Conservation (phyloP, 2,888 invertebrate genomes). For the Archips crataeganus region DNA sequence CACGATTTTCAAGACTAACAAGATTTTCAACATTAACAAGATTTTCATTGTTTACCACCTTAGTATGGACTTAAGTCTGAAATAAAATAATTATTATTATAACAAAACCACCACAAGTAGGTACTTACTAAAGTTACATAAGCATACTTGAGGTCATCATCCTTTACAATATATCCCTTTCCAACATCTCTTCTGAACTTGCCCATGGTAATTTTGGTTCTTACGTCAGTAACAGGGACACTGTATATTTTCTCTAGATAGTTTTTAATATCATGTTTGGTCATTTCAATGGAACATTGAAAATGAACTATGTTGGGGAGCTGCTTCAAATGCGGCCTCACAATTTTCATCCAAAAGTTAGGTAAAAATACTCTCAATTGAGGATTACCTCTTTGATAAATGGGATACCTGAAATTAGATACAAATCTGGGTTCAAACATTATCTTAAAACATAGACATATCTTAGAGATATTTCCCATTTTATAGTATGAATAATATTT, state of each 20-base stretch:
- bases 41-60: no score
- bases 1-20: no score
- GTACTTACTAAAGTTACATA: constrained; percentile 90
- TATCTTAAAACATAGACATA: background rate
- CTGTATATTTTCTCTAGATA: constrained; percentile 98
- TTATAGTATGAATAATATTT: constrained; percentile 42
- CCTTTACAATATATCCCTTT: constrained; percentile 90
- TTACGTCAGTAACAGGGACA: constrained; percentile 91
- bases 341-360: constrained; percentile 98
- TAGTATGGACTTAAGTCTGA: no score
- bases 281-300: constrained; percentile 97
- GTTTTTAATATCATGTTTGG: constrained; percentile 94
- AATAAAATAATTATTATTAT: no score
- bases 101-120: background rate
- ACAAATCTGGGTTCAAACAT: background rate
- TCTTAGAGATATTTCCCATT: no score
- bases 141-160: constrained; percentile 93
- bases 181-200: constrained; percentile 86
- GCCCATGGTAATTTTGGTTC: constrained; percentile 91
- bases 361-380: constrained; percentile 96
- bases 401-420: constrained; percentile 90
- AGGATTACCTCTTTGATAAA: constrained; percentile 97
- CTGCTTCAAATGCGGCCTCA: constrained; percentile 88
- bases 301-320: constrained; percentile 95
- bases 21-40: no score